phyloP scores from a whole-genome alignment of 64 coral and sea anemone genomes.

The Hydrozoanthus tunicans region DNA sequence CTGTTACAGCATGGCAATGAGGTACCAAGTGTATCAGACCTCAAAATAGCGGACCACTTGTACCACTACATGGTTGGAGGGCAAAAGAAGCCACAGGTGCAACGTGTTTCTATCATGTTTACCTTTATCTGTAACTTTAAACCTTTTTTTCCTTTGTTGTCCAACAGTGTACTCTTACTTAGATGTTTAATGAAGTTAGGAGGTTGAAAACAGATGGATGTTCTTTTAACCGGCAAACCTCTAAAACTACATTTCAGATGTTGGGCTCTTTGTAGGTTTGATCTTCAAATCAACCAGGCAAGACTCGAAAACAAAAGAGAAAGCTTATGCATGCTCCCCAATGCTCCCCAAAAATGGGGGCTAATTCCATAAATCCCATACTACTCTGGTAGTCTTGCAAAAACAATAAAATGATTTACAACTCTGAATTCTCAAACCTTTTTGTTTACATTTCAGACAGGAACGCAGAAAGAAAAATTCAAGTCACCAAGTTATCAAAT shows the following conservation, averaged over 20 bases:
- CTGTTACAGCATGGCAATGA: conserved; percentile 78
- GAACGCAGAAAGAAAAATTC: conserved; percentile 98
- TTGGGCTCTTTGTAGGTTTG: too few species aligned
- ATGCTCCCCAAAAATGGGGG: too few species aligned
- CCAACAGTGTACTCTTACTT: neutral
- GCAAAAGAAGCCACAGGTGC: conserved; percentile 96
- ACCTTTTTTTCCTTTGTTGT: neutral
- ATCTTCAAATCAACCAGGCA: too few species aligned
- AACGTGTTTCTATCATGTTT: neutral
- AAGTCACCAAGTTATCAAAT: conserved; percentile 98
- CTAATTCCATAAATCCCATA: too few species aligned
- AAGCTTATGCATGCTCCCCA: too few species aligned
- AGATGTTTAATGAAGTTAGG: too few species aligned
- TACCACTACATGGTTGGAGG: conserved; percentile 99
- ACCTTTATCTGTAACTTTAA: neutral
- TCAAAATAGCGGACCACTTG: conserved; percentile 96
- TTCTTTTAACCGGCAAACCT: too few species aligned
- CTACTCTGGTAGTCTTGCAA: too few species aligned
- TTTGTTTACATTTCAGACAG: conserved; percentile 63
- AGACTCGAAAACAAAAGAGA: too few species aligned
- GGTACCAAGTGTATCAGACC: conserved; percentile 73
- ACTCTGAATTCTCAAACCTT: neutral
- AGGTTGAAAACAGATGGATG: too few species aligned
- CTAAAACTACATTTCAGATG: too few species aligned
- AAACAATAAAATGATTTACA: too few species aligned